Evolutionary conservation across 2,888 invertebrate genomes (phyloP).

Genomic region (Cepaea hortensis): DNA sequence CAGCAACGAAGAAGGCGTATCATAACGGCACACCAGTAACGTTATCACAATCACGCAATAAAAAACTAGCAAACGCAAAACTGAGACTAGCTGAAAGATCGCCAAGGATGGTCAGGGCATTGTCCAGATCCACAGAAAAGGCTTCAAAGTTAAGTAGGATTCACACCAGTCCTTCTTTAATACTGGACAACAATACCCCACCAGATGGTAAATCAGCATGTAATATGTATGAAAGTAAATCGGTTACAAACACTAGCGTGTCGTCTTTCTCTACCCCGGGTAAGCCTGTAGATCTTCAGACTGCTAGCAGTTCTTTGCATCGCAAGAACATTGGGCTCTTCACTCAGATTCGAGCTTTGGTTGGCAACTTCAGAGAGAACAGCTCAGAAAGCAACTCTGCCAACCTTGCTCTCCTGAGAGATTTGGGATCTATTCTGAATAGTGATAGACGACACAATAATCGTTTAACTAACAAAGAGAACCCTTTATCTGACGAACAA

Average conservation of each 20-base stretch:
- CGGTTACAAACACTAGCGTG: background rate
- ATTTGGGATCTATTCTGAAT: background rate
- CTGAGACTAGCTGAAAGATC: background rate
- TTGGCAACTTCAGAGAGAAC: background rate
- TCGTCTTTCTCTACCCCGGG: background rate
- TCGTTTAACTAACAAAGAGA: too few species aligned
- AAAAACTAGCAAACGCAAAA: background rate
- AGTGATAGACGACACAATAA: background rate
- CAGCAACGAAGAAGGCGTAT: background rate
- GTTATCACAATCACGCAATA: background rate
- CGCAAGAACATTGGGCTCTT: slow-evolving; percentile 5
- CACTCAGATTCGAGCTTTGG: slow-evolving; percentile 14
- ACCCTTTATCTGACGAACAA: slow-evolving; percentile 1
- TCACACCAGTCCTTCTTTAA: background rate
- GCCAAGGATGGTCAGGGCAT: background rate
- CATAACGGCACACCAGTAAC: background rate
- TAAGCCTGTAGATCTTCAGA: background rate
- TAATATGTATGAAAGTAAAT: background rate
- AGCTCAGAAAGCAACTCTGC: background rate
- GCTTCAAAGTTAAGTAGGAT: background rate
- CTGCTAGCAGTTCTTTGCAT: background rate
- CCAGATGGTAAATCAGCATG: background rate
- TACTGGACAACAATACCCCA: background rate
- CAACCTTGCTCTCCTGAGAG: background rate
- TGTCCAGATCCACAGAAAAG: background rate